phyloP scores from a whole-genome alignment of 2,888 invertebrate genomes.

The Caenorhabditis imperialis region DNA sequence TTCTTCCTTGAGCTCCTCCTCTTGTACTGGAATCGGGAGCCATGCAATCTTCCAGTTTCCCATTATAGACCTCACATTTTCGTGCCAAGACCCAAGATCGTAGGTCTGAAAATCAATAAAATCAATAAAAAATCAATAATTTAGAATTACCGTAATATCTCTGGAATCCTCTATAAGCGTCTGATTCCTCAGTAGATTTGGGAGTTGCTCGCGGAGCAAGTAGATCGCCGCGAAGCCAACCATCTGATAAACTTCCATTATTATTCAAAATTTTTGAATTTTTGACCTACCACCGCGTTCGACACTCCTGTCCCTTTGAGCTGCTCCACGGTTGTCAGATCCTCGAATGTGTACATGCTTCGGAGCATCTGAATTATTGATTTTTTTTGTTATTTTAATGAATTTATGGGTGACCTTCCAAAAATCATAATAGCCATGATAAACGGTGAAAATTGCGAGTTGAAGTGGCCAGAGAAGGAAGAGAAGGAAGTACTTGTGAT shows the following conservation, averaged over 20 bases:
- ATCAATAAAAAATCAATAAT: neutral
- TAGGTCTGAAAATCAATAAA: constrained; percentile 24
- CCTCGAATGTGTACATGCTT: constrained; percentile 9
- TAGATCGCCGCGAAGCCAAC: constrained; percentile 46
- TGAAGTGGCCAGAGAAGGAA: constrained; percentile 56
- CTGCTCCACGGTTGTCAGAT: constrained; percentile 23
- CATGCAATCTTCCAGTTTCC: constrained; percentile 34
- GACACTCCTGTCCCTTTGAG: constrained; percentile 52
- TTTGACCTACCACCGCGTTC: constrained; percentile 45
- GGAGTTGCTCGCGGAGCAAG: constrained; percentile 48
- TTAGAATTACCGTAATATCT: constrained; percentile 16
- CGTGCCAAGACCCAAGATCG: constrained; percentile 32
- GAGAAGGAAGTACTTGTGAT: constrained; percentile 62
- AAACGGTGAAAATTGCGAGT: constrained; percentile 51
- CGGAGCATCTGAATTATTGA: constrained; percentile 16
- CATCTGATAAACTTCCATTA: constrained; percentile 43
- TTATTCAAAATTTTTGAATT: neutral
- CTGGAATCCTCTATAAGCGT: constrained; percentile 58
- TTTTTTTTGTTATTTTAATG: neutral
- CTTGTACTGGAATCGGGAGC: constrained; percentile 12
- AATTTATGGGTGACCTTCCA: constrained; percentile 21
- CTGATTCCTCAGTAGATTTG: constrained; percentile 49
- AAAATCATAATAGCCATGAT: constrained; percentile 33
- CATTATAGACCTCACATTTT: constrained; percentile 46
- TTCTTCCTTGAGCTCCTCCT: neutral